Percentiles rank a stretch among this genome's conserved stretches.
Evolutionary conservation across 2,797 vertebrate genomes (phyloP).

Genomic region (Premnoplex brunnescens): DNA sequence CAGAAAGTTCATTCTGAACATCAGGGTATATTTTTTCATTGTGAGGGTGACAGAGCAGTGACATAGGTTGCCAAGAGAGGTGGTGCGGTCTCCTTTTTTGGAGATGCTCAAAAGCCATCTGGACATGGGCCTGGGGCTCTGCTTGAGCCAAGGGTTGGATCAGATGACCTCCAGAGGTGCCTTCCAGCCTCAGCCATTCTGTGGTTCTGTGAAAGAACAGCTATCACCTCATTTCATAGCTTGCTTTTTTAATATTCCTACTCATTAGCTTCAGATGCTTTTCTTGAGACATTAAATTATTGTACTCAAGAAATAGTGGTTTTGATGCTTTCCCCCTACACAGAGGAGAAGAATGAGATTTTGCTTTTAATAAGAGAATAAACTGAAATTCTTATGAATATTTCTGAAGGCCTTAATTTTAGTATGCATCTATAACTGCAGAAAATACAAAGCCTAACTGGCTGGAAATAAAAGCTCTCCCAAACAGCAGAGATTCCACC

Average conservation of each 20-base stretch:
- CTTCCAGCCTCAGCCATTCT: not conserved
- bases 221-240: not conserved
- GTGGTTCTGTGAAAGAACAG: not conserved
- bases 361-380: not conserved
- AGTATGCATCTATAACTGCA: not conserved
- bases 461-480: accelerated
- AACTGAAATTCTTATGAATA: not conserved
- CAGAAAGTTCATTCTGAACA: not conserved
- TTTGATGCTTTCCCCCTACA: not conserved
- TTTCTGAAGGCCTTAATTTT: not conserved
- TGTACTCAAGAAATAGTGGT: not conserved
- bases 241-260: not conserved
- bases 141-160: not conserved
- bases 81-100: not conserved
- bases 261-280: not conserved
- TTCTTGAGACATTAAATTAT: not conserved
- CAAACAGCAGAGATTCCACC: accelerated
- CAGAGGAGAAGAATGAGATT: not conserved
- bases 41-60: not conserved
- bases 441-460: not conserved
- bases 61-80: not conserved
- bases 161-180: not conserved
- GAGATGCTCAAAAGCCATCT: not conserved
- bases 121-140: not conserved
- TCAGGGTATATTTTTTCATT: not conserved